These are phyloP conservation scores for Mythimna impura DNA, from an alignment of 2,888 invertebrate species.

Conservation along the genomic window DNA sequence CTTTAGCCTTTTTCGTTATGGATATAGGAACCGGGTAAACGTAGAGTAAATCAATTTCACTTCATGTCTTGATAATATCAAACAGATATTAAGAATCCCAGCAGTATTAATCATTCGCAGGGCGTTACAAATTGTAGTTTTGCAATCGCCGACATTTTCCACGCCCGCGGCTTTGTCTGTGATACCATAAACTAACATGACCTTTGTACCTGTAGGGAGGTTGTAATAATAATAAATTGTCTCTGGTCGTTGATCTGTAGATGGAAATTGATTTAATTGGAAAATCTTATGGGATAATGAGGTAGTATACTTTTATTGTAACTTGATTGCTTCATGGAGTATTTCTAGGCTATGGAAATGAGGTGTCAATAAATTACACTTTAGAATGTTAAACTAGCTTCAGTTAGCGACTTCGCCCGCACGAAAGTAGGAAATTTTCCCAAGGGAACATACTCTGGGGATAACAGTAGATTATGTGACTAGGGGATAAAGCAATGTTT, in stretches of 20 bases:
- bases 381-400: background rate
- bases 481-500: no score
- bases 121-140: constrained; percentile 35
- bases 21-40: background rate
- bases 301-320: background rate
- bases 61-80: constrained; percentile 1
- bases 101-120: constrained; percentile 24
- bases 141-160: constrained; percentile 45
- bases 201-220: constrained; percentile 22
- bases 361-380: background rate
- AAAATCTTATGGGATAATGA: background rate
- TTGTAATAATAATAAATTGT: background rate
- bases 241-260: background rate
- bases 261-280: background rate
- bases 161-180: constrained; percentile 27
- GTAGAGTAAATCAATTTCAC: constrained; percentile 14
- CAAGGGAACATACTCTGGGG: no score
- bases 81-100: constrained; percentile 8
- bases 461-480: no score
- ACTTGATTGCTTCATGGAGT: background rate
- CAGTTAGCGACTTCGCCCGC: no score
- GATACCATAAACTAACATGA: constrained; percentile 39
- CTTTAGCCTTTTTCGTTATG: background rate
- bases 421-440: no score
- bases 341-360: background rate